Conservation (phyloP, 2,888 invertebrate genomes). For the Imbricaverruca yamaguchii region DNA sequence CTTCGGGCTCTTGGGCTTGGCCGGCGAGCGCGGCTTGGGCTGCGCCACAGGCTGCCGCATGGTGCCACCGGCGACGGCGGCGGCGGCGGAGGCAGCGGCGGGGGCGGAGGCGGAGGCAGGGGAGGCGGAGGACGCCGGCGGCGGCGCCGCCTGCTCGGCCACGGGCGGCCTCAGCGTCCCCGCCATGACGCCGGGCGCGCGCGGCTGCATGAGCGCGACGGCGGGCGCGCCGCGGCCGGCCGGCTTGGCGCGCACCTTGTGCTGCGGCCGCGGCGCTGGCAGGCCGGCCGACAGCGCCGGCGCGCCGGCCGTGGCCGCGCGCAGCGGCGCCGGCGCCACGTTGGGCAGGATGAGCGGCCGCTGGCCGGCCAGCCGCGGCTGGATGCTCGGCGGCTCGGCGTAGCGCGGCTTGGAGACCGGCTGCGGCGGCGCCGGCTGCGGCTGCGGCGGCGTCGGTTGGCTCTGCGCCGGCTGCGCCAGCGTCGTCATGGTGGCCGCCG, state of each 20-base stretch:
- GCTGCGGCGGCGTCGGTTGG: constrained; percentile 27
- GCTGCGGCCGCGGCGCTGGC: not conserved
- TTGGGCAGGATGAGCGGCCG: constrained; percentile 20
- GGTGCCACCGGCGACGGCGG: not conserved
- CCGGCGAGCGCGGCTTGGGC: constrained; percentile 2
- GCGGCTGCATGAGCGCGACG: constrained; percentile 3
- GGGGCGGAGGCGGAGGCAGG: too few species aligned
- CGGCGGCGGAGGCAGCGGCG: not conserved
- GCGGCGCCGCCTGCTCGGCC: not conserved
- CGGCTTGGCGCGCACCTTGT: constrained; percentile 14
- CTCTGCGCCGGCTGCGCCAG: constrained; percentile 23
- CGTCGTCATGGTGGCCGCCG: constrained; percentile 24
- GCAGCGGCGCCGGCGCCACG: constrained; percentile 12
- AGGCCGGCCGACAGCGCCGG: not conserved
- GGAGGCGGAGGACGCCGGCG: not conserved
- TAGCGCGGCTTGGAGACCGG: not conserved
- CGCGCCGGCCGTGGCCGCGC: not conserved
- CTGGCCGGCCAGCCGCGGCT: constrained; percentile 15
- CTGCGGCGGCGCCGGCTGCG: constrained; percentile 27
- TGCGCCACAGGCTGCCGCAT: constrained; percentile 4
- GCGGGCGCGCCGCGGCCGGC: not conserved
- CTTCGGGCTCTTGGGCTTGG: constrained; percentile 16
- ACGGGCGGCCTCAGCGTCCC: not conserved
- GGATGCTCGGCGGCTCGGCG: constrained; percentile 15
- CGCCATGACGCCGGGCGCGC: not conserved